Conservation (phyloP, 2,797 vertebrate species). For the Spatula versicolor region DNA sequence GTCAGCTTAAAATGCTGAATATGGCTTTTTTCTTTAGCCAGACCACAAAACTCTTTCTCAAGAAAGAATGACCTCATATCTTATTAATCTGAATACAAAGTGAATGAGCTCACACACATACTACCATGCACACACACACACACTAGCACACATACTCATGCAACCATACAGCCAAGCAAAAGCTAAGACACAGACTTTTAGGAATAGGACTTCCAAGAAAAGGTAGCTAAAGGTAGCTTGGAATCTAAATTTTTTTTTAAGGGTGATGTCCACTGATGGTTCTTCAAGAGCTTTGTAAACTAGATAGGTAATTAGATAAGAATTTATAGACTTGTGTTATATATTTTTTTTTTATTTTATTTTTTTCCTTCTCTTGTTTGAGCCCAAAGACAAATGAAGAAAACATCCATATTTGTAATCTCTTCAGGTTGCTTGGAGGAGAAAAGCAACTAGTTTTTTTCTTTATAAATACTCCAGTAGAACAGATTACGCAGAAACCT, state of each 20-base stretch:
- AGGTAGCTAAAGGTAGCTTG: not conserved
- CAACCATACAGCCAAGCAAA: not conserved
- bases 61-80: constrained; percentile 62
- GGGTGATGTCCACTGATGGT: not conserved
- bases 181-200: not conserved
- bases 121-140: not conserved
- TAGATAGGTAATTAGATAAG: not conserved
- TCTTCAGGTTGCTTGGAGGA: not conserved
- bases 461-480: not conserved
- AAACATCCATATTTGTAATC: not conserved
- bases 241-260: not conserved
- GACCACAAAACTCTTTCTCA: constrained; percentile 66
- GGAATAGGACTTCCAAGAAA: not conserved
- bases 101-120: constrained; percentile 3
- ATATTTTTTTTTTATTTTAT: not conserved
- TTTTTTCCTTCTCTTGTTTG: not conserved
- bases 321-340: not conserved
- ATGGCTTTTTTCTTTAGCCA: not conserved
- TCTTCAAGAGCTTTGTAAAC: not conserved
- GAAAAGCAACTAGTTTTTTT: not conserved
- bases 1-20: constrained; percentile 45
- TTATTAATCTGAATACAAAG: constrained; percentile 26
- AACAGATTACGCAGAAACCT: fast-evolving
- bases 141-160: not conserved
- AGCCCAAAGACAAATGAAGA: not conserved